Conservation (phyloP, 2,113 vertebrate genomes). For the Plecotus auritus region DNA sequence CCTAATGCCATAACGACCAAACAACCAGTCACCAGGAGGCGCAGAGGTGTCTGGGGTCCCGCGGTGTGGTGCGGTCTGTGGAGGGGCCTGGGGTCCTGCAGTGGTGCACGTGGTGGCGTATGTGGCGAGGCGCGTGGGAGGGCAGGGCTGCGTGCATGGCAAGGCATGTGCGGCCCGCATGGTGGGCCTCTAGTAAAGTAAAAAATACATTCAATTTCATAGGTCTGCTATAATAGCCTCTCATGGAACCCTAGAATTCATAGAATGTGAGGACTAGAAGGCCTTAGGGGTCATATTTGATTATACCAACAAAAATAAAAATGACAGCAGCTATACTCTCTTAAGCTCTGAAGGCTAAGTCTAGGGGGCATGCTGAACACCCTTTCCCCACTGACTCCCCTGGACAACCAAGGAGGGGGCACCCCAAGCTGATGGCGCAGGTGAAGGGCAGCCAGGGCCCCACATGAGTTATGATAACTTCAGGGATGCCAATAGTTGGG, state of each 20-base stretch:
- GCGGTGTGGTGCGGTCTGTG: too few species aligned
- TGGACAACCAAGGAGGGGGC: background rate
- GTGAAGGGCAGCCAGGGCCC: background rate
- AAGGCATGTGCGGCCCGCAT: too few species aligned
- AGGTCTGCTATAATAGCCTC: background rate
- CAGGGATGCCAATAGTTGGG: background rate
- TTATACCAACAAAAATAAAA: background rate
- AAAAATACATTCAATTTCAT: background rate
- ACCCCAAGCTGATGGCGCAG: background rate
- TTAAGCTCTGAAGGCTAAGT: background rate
- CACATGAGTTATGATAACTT: rapidly evolving
- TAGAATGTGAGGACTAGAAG: background rate
- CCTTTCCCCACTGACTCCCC: background rate
- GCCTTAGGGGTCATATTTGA: background rate
- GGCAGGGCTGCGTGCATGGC: too few species aligned
- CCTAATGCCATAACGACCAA: too few species aligned
- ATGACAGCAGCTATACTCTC: background rate
- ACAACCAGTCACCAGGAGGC: too few species aligned
- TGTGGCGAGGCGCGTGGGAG: too few species aligned
- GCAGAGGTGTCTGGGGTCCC: too few species aligned
- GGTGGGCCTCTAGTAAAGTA: background rate
- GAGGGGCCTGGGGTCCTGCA: too few species aligned
- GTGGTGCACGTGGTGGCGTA: too few species aligned
- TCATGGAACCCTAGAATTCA: background rate
- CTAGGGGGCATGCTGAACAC: rapidly evolving